phyloP scores from a whole-genome alignment of 2,797 vertebrate genomes.

The Neosilurus mollespiculum region DNA sequence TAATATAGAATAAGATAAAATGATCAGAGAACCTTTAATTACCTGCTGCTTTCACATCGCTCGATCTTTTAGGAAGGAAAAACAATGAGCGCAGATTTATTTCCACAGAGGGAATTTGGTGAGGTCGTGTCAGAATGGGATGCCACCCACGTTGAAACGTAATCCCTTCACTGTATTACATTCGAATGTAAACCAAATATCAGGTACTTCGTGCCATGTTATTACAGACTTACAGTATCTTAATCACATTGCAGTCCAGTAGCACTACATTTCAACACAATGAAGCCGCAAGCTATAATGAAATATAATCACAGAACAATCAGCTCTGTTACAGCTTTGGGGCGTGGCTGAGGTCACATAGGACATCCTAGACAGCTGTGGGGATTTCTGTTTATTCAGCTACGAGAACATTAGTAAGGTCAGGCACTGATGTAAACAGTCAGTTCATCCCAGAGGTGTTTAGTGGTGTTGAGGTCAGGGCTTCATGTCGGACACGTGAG shows the following conservation, averaged over 20 bases:
- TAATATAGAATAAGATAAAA: not conserved
- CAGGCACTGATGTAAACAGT: not conserved
- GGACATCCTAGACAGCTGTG: not conserved
- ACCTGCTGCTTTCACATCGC: not conserved
- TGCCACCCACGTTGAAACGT: not conserved
- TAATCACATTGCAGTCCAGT: not conserved
- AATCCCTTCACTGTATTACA: not conserved
- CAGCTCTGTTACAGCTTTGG: not conserved
- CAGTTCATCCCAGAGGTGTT: not conserved
- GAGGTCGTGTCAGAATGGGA: not conserved
- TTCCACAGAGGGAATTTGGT: not conserved
- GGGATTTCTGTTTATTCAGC: not conserved
- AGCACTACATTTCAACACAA: not conserved
- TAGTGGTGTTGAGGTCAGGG: not conserved
- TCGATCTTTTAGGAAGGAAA: not conserved
- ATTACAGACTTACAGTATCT: not conserved
- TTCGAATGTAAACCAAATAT: not conserved
- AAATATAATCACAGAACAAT: not conserved
- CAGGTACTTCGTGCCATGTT: not conserved
- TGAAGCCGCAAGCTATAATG: not conserved
- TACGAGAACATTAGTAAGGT: not conserved
- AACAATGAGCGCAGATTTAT: not conserved
- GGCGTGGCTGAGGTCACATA: not conserved
- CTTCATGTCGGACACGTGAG: not conserved
- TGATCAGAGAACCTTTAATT: not conserved